Conservation (phyloP, 2,113 vertebrate genomes). For the Triplophysa siluroides region DNA sequence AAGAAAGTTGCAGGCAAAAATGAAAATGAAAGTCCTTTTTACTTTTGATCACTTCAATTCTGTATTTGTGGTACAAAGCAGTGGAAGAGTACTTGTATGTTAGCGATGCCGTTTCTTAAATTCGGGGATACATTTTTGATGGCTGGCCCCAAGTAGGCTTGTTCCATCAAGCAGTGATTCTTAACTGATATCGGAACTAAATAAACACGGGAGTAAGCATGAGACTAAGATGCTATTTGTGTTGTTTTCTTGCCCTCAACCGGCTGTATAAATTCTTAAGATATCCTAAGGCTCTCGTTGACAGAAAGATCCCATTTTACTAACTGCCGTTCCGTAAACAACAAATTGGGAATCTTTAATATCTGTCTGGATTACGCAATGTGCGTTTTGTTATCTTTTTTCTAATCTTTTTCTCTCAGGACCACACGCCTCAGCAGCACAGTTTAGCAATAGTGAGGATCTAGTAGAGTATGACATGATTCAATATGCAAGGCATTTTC, state of each 20-base stretch:
- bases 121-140: too few species aligned
- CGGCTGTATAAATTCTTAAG: not conserved
- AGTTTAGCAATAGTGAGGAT: slow-evolving; percentile 16
- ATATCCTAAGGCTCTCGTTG: not conserved
- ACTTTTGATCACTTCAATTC: not conserved
- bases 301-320: not conserved
- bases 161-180: not conserved
- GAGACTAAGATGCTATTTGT: not conserved
- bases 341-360: slow-evolving; percentile 12
- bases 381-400: slow-evolving; percentile 15
- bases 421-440: slow-evolving; percentile 21
- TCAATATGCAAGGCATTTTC: slow-evolving; percentile 42
- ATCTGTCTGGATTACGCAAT: not conserved
- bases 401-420: slow-evolving; percentile 38
- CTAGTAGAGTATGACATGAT: slow-evolving; percentile 32
- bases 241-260: not conserved
- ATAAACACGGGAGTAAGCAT: not conserved
- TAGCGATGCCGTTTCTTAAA: too few species aligned
- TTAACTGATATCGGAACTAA: not conserved
- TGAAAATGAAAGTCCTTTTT: not conserved
- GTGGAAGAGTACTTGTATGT: not conserved
- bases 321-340: slow-evolving; percentile 1
- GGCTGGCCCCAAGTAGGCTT: too few species aligned
- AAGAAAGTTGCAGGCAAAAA: not conserved
- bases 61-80: not conserved